Conservation (phyloP, 2,113 vertebrate genomes). For the Litocranius walleri region DNA sequence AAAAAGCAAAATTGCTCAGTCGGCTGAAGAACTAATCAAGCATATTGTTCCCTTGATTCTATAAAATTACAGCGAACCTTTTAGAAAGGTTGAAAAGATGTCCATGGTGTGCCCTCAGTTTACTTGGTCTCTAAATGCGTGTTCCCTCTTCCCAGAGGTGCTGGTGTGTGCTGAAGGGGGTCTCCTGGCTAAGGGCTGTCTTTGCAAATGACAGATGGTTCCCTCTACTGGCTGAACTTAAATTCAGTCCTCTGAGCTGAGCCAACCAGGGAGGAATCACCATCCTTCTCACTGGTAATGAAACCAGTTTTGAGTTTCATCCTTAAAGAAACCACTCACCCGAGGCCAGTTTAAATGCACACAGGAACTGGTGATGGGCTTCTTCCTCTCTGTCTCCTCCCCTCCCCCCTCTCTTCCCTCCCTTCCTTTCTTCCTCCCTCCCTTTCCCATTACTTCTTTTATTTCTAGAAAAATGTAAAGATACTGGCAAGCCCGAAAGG, state of each 20-base stretch:
- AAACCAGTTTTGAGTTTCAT: not conserved
- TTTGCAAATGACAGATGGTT: not conserved
- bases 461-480: not conserved
- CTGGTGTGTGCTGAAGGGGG: too few relatives aligned
- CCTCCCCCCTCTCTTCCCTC: rapidly evolving
- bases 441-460: not conserved
- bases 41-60: constrained; percentile 55
- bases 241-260: not conserved
- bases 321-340: not conserved
- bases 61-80: not conserved
- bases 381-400: too few relatives aligned
- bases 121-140: not conserved
- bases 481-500: not conserved
- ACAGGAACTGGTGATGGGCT: not conserved
- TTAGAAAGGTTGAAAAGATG: constrained; percentile 21
- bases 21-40: constrained; percentile 32
- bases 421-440: too few relatives aligned
- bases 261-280: not conserved
- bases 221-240: constrained; percentile 12
- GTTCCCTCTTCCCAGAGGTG: not conserved
- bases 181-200: not conserved
- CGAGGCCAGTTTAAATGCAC: not conserved
- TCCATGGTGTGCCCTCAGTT: not conserved
- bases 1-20: constrained; percentile 46
- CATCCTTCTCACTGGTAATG: not conserved